These are phyloP conservation scores for Phlogophora meticulosa DNA, from an alignment of 2,888 invertebrate genomes.

Conservation along the genomic window DNA sequence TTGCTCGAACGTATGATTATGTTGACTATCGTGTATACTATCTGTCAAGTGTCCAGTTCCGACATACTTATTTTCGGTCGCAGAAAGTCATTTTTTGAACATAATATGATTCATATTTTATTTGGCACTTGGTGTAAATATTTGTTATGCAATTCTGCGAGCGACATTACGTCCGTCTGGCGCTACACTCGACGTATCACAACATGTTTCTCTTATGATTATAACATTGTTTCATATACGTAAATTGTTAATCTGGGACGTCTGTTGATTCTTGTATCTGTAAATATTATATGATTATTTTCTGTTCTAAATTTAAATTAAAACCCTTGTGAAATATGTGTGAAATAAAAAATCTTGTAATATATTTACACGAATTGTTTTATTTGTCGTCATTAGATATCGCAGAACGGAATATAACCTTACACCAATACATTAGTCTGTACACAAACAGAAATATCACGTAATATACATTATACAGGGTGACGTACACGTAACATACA, in stretches of 20 bases:
- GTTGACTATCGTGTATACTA: conserved; percentile 33
- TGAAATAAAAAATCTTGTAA: conserved; percentile 90
- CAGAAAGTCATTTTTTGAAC: conserved; percentile 51
- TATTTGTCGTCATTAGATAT: conserved; percentile 51
- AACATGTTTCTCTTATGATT: conserved; percentile 62
- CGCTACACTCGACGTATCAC: conserved; percentile 53
- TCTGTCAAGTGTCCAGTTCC: conserved; percentile 43
- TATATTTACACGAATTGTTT: conserved; percentile 78
- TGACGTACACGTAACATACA: too few species aligned
- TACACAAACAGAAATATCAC: conserved; percentile 12
- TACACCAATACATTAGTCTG: not conserved
- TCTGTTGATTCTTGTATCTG: conserved; percentile 88
- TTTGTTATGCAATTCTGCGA: conserved; percentile 50
- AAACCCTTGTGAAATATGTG: conserved; percentile 88
- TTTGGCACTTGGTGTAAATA: conserved; percentile 63
- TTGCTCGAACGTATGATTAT: conserved; percentile 47
- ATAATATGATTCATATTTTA: conserved; percentile 49
- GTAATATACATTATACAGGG: not conserved
- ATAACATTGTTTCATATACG: conserved; percentile 76
- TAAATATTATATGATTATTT: conserved; percentile 86
- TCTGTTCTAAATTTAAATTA: conserved; percentile 85
- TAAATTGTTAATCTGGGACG: conserved; percentile 85
- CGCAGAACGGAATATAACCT: not conserved
- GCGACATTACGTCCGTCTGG: conserved; percentile 48
- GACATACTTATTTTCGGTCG: conserved; percentile 53